Percentiles rank a stretch among this genome's conserved stretches.
phyloP scores from a whole-genome alignment of 2,113 vertebrate genomes.

The Castor canadensis region DNA sequence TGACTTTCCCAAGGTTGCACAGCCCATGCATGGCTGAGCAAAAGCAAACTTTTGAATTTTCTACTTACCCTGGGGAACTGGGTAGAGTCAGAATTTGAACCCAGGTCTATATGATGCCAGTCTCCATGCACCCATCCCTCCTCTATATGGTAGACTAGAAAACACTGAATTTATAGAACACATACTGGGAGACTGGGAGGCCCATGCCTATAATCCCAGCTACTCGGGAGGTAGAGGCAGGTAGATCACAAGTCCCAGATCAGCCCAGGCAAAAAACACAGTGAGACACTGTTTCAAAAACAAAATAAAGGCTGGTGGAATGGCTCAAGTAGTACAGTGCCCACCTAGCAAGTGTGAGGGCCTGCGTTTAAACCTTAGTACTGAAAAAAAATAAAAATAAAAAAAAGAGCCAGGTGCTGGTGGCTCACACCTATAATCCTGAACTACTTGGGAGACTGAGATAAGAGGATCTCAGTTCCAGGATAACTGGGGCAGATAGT shows the following conservation, averaged over 20 bases:
- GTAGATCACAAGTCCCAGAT: not conserved
- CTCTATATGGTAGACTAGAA: not conserved
- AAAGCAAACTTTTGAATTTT: not conserved
- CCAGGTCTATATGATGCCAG: not conserved
- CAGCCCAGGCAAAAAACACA: not conserved
- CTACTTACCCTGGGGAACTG: not conserved
- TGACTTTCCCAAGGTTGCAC: slow-evolving; percentile 57
- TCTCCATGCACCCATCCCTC: not conserved
- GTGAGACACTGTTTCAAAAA: not conserved
- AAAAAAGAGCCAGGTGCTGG: too few relatives aligned
- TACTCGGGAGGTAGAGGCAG: not conserved
- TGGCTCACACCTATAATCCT: too few relatives aligned
- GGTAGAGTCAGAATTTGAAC: not conserved
- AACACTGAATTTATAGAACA: not conserved
- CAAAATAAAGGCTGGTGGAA: too few relatives aligned
- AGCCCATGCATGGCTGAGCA: not conserved
- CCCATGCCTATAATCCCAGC: not conserved
- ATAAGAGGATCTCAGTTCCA: too few relatives aligned
- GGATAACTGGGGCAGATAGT: too few relatives aligned
- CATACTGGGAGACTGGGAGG: too few relatives aligned
- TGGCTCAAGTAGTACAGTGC: too few relatives aligned
- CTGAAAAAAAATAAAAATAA: too few relatives aligned
- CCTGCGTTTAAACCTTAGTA: too few relatives aligned
- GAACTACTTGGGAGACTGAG: too few relatives aligned
- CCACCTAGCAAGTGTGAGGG: too few relatives aligned